Evolutionary conservation across 2,797 vertebrate genomes (phyloP), one percentile per base, ranked within the genome.

Genomic region (Nannoperca australis): DNA sequence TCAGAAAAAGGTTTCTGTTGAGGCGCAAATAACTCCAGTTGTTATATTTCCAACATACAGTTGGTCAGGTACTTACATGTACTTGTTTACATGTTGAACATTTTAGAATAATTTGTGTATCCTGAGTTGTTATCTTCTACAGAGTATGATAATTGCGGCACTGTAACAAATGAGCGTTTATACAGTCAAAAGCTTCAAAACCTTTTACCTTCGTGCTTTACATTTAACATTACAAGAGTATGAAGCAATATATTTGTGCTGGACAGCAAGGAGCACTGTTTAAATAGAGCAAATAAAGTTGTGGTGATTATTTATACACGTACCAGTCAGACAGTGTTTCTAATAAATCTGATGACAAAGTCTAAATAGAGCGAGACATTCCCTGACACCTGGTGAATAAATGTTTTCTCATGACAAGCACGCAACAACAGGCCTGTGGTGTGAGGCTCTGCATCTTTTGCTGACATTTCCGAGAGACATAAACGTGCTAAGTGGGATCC

Each of bases 351-450:
- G 7, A 27, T 75, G 85, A 88, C 80, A 78, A 71, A 56, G 79
- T 90, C 81, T 62, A 90, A 93, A 92, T 49, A 90, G 50, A 73
- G 65, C 3, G 20, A 78, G 75, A 71, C 71, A 47, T 88, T 86
- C 51, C 62, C 84, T 76, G 79, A 87, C 83, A 32, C 66, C 73
- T 63, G 66, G 63, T 85, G 82, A 80, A 81, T 74, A 78, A 85
- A 85, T 93, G 74, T 90, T 92, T 90, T 69, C 81, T 40, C 79
- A 78, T 61, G 73, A 81, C 70, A 67, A 88, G 81, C 60, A 80
- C 1, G 18, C 75, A 70, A 22, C 75, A 76, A 56, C 64, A 68
- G 66, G 32, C 34, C 11, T 20, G 17, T 55, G 54, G 68, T 79
- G 81, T 55, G 73, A 86, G 50, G 60, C 58, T 38, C 9, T 49